Conservation (phyloP, 2,888 invertebrate species). For the Microctonus hyperodae region DNA sequence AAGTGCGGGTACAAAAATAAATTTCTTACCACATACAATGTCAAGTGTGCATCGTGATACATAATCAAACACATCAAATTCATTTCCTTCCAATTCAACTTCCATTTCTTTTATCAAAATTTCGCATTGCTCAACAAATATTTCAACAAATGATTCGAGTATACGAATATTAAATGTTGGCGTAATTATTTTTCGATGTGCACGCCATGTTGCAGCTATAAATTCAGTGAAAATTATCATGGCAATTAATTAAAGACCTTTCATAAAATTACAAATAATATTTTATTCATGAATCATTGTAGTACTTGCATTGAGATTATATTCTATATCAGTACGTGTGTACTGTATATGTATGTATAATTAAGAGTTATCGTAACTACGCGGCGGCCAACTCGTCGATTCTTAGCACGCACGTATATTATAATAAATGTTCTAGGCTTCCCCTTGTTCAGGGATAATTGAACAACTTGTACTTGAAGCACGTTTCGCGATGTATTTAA, state of each 20-base stretch:
- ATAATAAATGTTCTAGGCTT: constrained; percentile 36
- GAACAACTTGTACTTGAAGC: constrained; percentile 45
- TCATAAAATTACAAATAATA: background rate
- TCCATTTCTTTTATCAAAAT: constrained; percentile 43
- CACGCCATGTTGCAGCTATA: constrained; percentile 46
- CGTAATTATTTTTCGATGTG: constrained; percentile 48
- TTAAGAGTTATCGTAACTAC: background rate
- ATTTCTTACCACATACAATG: constrained; percentile 45
- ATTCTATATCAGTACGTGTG: background rate
- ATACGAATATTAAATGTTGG: constrained; percentile 47
- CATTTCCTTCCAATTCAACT: constrained; percentile 40
- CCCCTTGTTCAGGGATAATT: constrained; percentile 36
- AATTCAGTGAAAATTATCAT: background rate
- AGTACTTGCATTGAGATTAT: too few species aligned
- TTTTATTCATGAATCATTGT: constrained; percentile 12
- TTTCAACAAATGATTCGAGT: constrained; percentile 47
- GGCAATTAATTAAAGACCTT: background rate
- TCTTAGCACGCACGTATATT: constrained; percentile 36
- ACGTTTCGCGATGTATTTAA: too few species aligned
- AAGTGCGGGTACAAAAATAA: too few species aligned
- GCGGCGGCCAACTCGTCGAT: constrained; percentile 25
- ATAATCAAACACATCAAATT: constrained; percentile 46
- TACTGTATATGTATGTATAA: constrained; percentile 16
- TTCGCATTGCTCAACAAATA: constrained; percentile 44
- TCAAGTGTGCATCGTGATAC: constrained; percentile 48